Evolutionary conservation across 2,797 vertebrate species (phyloP), one percentile per base, ranked within the genome.

Genomic region (Sebastes diploproa): DNA sequence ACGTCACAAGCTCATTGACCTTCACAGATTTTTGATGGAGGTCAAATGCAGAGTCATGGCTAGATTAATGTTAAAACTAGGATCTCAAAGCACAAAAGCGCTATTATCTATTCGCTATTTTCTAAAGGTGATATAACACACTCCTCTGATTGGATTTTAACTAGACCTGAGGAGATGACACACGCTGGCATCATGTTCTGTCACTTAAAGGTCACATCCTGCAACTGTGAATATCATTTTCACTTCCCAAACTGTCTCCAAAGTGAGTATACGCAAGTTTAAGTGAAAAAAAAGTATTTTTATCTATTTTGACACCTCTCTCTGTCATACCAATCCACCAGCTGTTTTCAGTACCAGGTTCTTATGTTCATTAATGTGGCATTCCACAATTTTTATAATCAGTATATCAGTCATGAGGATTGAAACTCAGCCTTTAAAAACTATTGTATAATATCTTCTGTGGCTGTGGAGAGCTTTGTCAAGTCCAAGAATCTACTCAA

Each of bases 181-280:
- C 29, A 46, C 2, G 12, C 20, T 30, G n/a, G 7, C 16, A 58
- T 2, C 0, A 1, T 61, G 29, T 38, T 60, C 32, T 66, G 66
- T 69, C 34, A 34, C 27, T 61, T 56, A 64, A 83, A 75, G 66
- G 80, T 75, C 59, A 29, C 59, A 25, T 55, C 58, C 32, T 68
- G 18, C 42, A 29, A 7, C 54, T 62, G 25, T 13, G 20, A 69
- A 58, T 27, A 6, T 16, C 4, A 46, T 67, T 52, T 62, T n/a
- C 22, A 18, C 42, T 13, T 60, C 29, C 7, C 4, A 34, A 54
- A 52, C 18, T 11, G 27, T 64, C 16, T 42, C 63, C 2, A 20
- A 22, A 34, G 11, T 20, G 20, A 59, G n/a, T 60, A 60, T 4
- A 16, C 25, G 8, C 42, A 34, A 60, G 34, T 27, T 36, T 27